Evolutionary conservation across 1,140 invertebrate genomes (phyloP).

Genomic region (Drosophila orena): DNA sequence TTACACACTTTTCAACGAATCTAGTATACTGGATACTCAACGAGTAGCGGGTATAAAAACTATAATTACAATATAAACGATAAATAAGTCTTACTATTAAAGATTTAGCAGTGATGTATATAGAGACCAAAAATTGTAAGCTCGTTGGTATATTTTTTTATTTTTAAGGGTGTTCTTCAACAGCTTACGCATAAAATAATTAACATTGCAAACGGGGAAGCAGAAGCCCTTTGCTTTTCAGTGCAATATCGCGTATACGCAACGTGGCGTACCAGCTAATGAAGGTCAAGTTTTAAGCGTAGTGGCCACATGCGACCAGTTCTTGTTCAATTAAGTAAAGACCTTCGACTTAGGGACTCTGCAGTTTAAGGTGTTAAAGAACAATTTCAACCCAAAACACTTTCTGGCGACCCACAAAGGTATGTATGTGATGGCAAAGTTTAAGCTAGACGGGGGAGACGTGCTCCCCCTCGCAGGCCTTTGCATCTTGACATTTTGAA

Average conservation of each 20-base stretch:
- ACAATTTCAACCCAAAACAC: slow-evolving; percentile 35
- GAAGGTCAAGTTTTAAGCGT: slow-evolving; percentile 12
- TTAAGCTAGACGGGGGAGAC: slow-evolving; percentile 30
- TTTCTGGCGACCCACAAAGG: slow-evolving; percentile 5
- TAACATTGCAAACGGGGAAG: not conserved
- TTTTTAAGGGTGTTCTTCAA: too few species aligned
- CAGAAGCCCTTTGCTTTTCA: not conserved
- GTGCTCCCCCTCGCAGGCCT: slow-evolving; percentile 36
- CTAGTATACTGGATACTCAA: too few species aligned
- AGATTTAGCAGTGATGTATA: too few species aligned
- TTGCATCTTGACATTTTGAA: slow-evolving; percentile 67
- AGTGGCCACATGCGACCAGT: slow-evolving; percentile 4
- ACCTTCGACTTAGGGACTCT: slow-evolving; percentile 12
- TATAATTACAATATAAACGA: too few species aligned
- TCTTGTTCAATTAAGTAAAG: slow-evolving; percentile 8
- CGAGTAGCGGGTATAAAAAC: too few species aligned
- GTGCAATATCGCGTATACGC: slow-evolving; percentile 18
- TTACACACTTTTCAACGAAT: too few species aligned
- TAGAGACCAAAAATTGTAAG: too few species aligned
- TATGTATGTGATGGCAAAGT: slow-evolving; percentile 25
- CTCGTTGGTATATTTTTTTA: too few species aligned
- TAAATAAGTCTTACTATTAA: too few species aligned
- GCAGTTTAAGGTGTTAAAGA: slow-evolving; percentile 23
- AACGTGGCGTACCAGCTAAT: slow-evolving; percentile 22
- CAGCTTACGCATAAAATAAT: not conserved